Evolutionary conservation across 2,888 invertebrate species (phyloP).

Genomic region (Disparrhopalites patrizii): DNA sequence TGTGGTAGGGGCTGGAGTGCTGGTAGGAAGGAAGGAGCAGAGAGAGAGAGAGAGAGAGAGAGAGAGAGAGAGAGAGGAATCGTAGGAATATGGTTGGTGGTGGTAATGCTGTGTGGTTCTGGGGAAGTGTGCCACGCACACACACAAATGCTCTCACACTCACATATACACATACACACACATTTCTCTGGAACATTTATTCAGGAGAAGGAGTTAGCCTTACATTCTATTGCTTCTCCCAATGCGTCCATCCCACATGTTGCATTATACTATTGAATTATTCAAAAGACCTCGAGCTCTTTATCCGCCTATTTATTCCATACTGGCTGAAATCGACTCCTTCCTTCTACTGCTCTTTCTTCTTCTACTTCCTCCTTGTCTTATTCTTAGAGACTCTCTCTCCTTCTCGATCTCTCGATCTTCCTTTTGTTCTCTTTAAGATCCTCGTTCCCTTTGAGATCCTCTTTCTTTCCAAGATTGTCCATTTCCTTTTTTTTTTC

Average conservation of each 20-base stretch:
- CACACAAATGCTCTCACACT: not conserved
- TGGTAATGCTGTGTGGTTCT: too few relatives aligned
- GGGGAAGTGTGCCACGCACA: not conserved
- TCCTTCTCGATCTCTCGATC: too few relatives aligned
- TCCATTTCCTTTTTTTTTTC: too few relatives aligned
- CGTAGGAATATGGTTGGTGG: not conserved
- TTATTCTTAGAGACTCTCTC: too few relatives aligned
- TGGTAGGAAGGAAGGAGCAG: not conserved
- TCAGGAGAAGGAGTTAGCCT: constrained; percentile 23
- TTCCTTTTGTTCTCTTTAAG: too few relatives aligned
- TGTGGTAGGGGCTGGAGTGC: too few relatives aligned
- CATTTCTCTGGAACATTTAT: too few relatives aligned
- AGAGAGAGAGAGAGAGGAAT: not conserved
- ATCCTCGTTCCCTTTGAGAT: too few relatives aligned
- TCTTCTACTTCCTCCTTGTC: not conserved
- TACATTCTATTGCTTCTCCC: constrained; percentile 22
- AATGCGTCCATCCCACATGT: constrained; percentile 26
- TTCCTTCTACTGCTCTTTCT: not conserved
- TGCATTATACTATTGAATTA: constrained; percentile 24
- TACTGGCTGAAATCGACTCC: constrained; percentile 21
- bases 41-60: not conserved
- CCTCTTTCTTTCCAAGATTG: too few relatives aligned
- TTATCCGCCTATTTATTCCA: constrained; percentile 27
- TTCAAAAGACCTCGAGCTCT: constrained; percentile 24
- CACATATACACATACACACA: too few relatives aligned